phyloP scores from a whole-genome alignment of 2,113 vertebrate species.

The Limanda limanda region DNA sequence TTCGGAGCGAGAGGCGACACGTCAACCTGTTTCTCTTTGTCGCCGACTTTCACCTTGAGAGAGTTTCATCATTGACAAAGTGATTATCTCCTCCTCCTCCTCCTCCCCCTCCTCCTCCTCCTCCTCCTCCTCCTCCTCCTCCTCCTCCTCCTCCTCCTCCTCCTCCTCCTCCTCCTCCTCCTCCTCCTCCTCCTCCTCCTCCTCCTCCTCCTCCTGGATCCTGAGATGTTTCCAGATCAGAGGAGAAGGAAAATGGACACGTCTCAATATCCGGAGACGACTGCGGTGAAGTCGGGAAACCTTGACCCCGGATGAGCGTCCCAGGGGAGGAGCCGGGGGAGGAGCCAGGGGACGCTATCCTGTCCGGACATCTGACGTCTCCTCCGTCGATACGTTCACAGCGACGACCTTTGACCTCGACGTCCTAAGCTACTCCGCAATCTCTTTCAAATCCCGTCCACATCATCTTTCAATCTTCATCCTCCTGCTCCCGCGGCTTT shows the following conservation, averaged over 20 bases:
- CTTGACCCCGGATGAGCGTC: constrained; percentile 19
- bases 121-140: constrained; percentile 12
- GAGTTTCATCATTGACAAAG: constrained; percentile 28
- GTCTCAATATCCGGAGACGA: constrained; percentile 38
- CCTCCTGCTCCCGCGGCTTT: constrained; percentile 64
- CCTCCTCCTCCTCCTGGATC: constrained; percentile 2
- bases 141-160: constrained; percentile 4
- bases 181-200: constrained; percentile 7
- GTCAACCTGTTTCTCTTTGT: constrained; percentile 35
- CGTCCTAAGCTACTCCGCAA: constrained; percentile 55
- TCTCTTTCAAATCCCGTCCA: constrained; percentile 63
- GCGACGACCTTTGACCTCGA: constrained; percentile 48
- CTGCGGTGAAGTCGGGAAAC: constrained; percentile 14
- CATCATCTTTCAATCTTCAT: constrained; percentile 80
- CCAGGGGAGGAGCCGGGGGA: constrained; percentile 42
- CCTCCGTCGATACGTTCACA: constrained; percentile 57
- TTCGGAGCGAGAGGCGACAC: constrained; percentile 3
- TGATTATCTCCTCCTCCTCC: constrained; percentile 22
- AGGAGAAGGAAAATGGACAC: constrained; percentile 7
- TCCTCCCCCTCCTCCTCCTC: not conserved
- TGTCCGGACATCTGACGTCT: constrained; percentile 19
- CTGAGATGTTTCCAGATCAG: constrained; percentile 13
- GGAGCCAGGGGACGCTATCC: constrained; percentile 28
- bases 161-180: not conserved
- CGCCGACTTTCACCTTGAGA: constrained; percentile 21